These are phyloP conservation scores for Tortricodes alternella DNA, from an alignment of 2,888 invertebrate species.

Conservation along the genomic window DNA sequence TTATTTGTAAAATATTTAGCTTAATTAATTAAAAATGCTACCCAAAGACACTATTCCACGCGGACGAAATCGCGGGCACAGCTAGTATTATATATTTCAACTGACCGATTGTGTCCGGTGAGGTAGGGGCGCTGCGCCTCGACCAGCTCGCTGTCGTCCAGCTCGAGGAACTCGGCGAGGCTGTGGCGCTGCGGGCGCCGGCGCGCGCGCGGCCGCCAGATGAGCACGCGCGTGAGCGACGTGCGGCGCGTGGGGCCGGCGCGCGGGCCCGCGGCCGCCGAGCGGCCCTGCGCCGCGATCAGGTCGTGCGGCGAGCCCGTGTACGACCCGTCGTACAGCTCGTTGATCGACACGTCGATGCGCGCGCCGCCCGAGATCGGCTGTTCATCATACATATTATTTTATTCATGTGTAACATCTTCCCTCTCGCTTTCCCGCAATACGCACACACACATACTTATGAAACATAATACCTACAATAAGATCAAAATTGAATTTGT, in stretches of 20 bases:
- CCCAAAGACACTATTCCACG: no score
- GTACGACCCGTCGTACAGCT: conserved; percentile 97
- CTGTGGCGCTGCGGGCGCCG: conserved; percentile 85
- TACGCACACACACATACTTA: no score
- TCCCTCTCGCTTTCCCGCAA: no score
- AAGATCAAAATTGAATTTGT: no score
- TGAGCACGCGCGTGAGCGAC: conserved; percentile 89
- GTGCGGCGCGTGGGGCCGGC: conserved; percentile 90
- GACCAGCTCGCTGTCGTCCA: conserved; percentile 89
- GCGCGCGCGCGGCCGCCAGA: conserved; percentile 86
- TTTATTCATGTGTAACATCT: no score
- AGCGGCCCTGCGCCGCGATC: conserved; percentile 89
- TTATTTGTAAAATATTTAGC: no score
- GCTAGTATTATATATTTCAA: not conserved
- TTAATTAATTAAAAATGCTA: no score
- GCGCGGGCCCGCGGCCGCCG: conserved; percentile 87
- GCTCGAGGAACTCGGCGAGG: conserved; percentile 93
- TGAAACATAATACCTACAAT: no score
- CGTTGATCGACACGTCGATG: conserved; percentile 97
- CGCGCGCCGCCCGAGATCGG: conserved; percentile 91
- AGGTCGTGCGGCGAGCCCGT: conserved; percentile 96
- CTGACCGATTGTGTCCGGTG: conserved; percentile 92
- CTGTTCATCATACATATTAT: no score
- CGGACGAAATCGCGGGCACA: no score
- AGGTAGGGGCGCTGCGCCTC: conserved; percentile 94